Evolutionary conservation across 2,113 vertebrate species (phyloP).

Genomic region (Leptocoma aspasia): DNA sequence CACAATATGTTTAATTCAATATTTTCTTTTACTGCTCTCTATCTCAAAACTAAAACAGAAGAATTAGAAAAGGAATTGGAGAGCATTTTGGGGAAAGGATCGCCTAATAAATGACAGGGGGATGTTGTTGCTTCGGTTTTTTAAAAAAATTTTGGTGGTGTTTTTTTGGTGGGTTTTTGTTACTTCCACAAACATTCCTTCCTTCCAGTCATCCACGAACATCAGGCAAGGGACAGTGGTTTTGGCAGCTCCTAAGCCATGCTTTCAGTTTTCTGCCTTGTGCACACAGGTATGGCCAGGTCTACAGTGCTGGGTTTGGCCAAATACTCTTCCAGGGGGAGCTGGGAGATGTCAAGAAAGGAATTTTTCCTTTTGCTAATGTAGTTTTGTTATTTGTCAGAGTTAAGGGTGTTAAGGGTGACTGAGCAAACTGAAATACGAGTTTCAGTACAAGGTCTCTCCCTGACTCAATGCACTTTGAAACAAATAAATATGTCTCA

Average conservation of each 20-base stretch:
- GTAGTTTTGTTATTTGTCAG: background rate
- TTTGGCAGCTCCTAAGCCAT: background rate
- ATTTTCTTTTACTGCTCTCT: background rate
- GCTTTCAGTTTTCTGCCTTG: background rate
- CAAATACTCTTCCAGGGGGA: background rate
- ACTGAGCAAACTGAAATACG: background rate
- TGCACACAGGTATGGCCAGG: rapidly evolving
- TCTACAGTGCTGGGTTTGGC: background rate
- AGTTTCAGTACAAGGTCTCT: background rate
- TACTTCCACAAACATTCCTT: background rate
- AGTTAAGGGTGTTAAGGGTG: background rate
- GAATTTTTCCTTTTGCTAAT: background rate
- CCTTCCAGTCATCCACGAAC: background rate
- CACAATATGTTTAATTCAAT: background rate
- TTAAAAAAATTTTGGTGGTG: background rate
- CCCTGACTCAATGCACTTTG: background rate
- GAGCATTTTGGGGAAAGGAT: background rate
- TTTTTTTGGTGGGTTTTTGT: background rate
- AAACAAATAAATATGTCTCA: background rate
- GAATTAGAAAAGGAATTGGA: background rate
- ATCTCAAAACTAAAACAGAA: background rate
- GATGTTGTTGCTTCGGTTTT: rapidly evolving
- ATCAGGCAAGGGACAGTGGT: background rate
- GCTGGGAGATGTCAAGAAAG: background rate
- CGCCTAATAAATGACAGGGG: background rate